Evolutionary conservation across 2,113 vertebrate species (phyloP), one percentile per base, ranked within the genome.

Genomic region (Furnarius figulus): DNA sequence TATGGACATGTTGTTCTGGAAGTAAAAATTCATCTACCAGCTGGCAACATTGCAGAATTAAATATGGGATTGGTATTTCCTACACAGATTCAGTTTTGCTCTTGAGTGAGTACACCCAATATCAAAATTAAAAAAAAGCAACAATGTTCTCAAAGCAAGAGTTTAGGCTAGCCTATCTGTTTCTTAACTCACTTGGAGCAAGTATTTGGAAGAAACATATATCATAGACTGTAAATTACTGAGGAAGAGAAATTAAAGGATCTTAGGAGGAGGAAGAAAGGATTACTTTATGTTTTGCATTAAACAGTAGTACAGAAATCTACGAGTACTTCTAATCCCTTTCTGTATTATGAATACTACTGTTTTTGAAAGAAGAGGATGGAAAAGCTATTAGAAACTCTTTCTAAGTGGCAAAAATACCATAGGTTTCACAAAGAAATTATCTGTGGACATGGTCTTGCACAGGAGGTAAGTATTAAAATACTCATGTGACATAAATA

Each of bases 401-500:
- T 35, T 89, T 62, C 44, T 42, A 35, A 47, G 17, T 55, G 33
- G 47, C 14, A 73, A 40, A 82, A 52, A 66, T 44, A 11, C 9
- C 3, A 10, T 44, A 5, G 42, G 9, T 24, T 28, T 84, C 16
- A 5, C 68, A 33, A 87, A 72, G 21, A 75, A 72, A 61, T 44
- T 58, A 49, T 31, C 6, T 8, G 6, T 27, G 5, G 7, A 2
- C 10, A 15, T 10, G 3, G 3, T 31, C 94, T 89, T 80, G 40
- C 52, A 19, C 5, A 33, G 22, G 15, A 68, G 17, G 7, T 16
- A 61, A 12, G 8, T 52, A 18, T 65, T 6, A 50, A 49, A 33
- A 47, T 8, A 24, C 27, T 65, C 3, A 0, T 42, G n/a, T 46
- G n/a, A 52, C 2, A 1, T 30, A 79, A 50, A 4, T 75, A 33